Percentiles rank a stretch among this genome's conserved stretches.
phyloP scores from a whole-genome alignment of 2,113 vertebrate species.

The Erinaceus europaeus region DNA sequence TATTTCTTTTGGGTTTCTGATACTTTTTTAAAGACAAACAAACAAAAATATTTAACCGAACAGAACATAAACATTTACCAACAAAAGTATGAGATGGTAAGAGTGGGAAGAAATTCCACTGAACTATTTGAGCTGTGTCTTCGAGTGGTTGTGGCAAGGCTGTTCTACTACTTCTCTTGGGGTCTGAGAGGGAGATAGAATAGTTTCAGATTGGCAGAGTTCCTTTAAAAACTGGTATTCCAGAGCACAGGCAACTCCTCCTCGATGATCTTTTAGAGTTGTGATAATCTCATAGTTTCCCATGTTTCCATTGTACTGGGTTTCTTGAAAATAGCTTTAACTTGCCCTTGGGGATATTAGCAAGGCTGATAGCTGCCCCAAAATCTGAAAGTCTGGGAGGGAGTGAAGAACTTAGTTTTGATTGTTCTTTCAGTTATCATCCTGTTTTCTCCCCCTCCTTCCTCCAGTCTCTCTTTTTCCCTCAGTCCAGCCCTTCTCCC shows the following conservation, averaged over 20 bases:
- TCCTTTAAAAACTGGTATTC: not conserved
- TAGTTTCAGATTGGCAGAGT: no score
- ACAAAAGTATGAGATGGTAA: not conserved
- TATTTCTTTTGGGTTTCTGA: not conserved
- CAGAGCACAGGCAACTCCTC: not conserved
- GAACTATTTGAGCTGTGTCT: not conserved
- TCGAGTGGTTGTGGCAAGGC: not conserved
- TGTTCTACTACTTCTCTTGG: not conserved
- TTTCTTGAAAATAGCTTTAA: not conserved
- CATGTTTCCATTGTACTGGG: not conserved
- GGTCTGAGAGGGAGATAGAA: not conserved
- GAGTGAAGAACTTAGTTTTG: not conserved
- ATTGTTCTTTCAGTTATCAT: not conserved
- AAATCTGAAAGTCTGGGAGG: not conserved
- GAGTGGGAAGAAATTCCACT: not conserved
- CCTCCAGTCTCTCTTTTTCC: not conserved
- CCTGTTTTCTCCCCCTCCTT: not conserved
- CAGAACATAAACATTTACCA: not conserved
- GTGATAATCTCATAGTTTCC: not conserved
- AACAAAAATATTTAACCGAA: not conserved
- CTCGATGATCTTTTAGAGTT: no score
- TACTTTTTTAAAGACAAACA: no score
- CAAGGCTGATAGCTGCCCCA: not conserved
- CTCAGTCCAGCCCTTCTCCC: not conserved
- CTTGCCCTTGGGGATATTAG: conserved; percentile 24